These are phyloP conservation scores for Brachyptera risi DNA, from an alignment of 2,888 invertebrate species.

Conservation along the genomic window DNA sequence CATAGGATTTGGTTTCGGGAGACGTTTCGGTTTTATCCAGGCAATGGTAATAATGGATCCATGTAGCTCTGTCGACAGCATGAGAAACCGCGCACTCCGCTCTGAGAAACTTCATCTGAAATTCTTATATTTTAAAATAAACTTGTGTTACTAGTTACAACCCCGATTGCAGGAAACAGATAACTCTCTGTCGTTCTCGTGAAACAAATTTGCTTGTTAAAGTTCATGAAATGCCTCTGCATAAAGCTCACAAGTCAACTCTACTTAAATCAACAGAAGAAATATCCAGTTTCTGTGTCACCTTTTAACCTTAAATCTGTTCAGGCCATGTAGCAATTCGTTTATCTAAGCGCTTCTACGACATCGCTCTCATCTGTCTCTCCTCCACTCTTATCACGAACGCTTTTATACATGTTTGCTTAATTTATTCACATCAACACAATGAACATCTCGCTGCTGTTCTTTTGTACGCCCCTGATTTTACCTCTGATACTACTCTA, in stretches of 20 bases:
- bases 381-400: not conserved
- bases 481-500: not conserved
- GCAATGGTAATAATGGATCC: too few relatives aligned
- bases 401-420: not conserved
- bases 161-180: too few relatives aligned
- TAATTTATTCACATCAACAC: not conserved
- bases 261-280: too few relatives aligned
- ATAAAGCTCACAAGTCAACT: constrained; percentile 2
- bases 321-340: constrained; percentile 8
- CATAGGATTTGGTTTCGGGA: not conserved
- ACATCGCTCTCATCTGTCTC: constrained; percentile 2
- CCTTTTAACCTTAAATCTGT: constrained; percentile 14
- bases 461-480: constrained; percentile 1
- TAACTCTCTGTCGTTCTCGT: too few relatives aligned
- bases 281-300: not conserved
- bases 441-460: not conserved
- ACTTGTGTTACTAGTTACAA: too few relatives aligned
- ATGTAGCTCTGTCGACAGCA: not conserved
- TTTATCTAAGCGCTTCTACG: not conserved
- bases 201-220: constrained; percentile 6
- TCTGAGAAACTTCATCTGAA: not conserved
- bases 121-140: constrained; percentile 2
- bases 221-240: constrained; percentile 1
- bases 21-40: constrained; percentile 3
- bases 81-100: not conserved